Evolutionary conservation across 1,140 invertebrate species (phyloP), one percentile per base, ranked within the genome.

Genomic region (Listronotus oregonensis): DNA sequence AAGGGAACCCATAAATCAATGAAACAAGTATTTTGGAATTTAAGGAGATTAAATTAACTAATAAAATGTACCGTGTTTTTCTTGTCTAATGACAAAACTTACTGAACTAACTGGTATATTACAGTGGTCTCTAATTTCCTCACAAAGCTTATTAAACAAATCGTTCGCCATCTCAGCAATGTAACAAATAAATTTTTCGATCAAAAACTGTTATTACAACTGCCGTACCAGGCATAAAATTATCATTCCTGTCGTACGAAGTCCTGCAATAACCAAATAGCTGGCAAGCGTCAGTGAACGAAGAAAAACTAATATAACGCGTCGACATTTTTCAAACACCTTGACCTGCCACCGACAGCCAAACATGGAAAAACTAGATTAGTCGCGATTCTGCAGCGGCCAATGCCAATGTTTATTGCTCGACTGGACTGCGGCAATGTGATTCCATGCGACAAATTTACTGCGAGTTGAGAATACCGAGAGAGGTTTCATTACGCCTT

Each of bases 301-400:
- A 47, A 15, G 21, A 15, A 58, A 44, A 58, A 58, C 17, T n/a
- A 58, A 58, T 46, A 46, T 32, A 58, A 34, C 31, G 57, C 40
- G 57, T 61, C 47, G 51, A 61, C 65, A 67, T 67, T 67, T 67
- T 61, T 67, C 65, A 67, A 57, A 67, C 65, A 67, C 65, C 65
- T 67, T 62, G 58, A 61, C 58, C 65, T 43, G 58, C 37, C 31
- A 61, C 18, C 31, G 51, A 50, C n/a, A 14, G 17, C 51, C 65
- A 17, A 40, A 61, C 34, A 61, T 55, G 65, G 65, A 67, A 67
- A 67, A 67, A 60, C 65, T 67, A 62, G 65, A 67, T 57, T 61
- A 60, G 37, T 39, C 27, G 14, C 34, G 43, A 39, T 21, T 43
- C 17, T 40, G 43, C 17, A 37, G 6, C 44, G 31, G 46, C 57